Conservation (phyloP, 2,888 invertebrate species). For the Autographa pulchrina region DNA sequence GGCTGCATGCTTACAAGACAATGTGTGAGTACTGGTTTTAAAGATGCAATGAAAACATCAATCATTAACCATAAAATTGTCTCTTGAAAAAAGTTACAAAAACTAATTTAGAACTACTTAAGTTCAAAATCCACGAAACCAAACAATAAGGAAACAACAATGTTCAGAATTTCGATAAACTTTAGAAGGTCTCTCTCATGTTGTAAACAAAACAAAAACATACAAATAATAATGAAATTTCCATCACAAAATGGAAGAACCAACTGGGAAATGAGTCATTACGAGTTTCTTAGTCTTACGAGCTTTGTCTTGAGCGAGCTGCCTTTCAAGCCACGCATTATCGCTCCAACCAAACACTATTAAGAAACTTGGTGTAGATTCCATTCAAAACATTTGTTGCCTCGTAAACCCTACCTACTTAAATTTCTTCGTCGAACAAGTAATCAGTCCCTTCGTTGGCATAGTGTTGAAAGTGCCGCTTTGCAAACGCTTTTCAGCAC, state of each 20-base stretch:
- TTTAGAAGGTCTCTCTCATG: constrained; percentile 33
- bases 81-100: not conserved
- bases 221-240: constrained; percentile 48
- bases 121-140: not conserved
- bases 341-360: constrained; percentile 47
- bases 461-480: constrained; percentile 17
- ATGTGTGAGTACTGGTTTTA: not conserved
- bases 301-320: constrained; percentile 27
- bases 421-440: constrained; percentile 33
- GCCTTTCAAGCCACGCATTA: constrained; percentile 32
- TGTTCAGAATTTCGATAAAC: constrained; percentile 14
- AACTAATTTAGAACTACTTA: not conserved
- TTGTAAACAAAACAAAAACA: constrained; percentile 47
- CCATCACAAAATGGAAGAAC: constrained; percentile 44
- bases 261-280: constrained; percentile 46
- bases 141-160: constrained; percentile 11
- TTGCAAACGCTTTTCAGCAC: constrained; percentile 17
- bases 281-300: constrained; percentile 27
- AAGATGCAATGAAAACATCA: not conserved
- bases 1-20: not conserved
- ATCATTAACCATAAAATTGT: too few relatives aligned
- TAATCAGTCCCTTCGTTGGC: constrained; percentile 37
- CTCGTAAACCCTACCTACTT: constrained; percentile 41
- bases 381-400: constrained; percentile 39
- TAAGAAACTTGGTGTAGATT: constrained; percentile 30